Evolutionary conservation across 2,113 vertebrate genomes (phyloP).

Genomic region (Syngnathus floridae): DNA sequence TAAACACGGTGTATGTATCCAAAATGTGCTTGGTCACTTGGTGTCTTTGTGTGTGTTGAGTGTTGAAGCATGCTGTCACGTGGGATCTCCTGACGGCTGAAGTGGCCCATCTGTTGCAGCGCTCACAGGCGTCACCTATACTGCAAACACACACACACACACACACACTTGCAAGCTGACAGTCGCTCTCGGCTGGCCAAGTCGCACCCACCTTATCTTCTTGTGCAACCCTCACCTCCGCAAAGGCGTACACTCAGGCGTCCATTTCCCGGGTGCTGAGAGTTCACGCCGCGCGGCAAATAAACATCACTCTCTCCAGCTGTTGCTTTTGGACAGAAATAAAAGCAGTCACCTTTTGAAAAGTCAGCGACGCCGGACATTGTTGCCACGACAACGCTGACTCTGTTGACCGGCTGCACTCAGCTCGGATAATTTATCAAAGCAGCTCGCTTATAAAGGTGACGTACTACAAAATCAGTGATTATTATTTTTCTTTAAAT

Average conservation of each 20-base stretch:
- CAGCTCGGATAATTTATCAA: background rate
- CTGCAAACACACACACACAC: background rate
- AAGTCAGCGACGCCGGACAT: background rate
- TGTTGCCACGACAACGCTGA: background rate
- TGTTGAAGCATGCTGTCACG: background rate
- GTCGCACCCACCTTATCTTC: background rate
- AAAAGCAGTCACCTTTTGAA: background rate
- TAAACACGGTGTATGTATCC: background rate
- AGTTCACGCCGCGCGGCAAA: background rate
- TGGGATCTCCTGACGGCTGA: constrained; percentile 5
- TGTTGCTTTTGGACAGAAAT: background rate
- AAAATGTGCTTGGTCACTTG: constrained; percentile 1
- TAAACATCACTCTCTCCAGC: background rate
- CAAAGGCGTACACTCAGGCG: background rate
- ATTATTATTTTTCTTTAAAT: background rate
- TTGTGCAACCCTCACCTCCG: background rate
- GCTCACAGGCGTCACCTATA: constrained; percentile 2
- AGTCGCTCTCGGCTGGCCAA: background rate
- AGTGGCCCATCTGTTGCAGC: constrained; percentile 5
- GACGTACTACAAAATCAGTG: background rate
- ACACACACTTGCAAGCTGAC: background rate
- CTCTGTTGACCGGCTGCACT: background rate
- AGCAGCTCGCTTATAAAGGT: background rate
- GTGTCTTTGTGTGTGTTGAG: background rate
- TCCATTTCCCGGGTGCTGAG: background rate